These are phyloP conservation scores for Rostratula benghalensis DNA, from an alignment of 2,113 vertebrate genomes.

Conservation along the genomic window DNA sequence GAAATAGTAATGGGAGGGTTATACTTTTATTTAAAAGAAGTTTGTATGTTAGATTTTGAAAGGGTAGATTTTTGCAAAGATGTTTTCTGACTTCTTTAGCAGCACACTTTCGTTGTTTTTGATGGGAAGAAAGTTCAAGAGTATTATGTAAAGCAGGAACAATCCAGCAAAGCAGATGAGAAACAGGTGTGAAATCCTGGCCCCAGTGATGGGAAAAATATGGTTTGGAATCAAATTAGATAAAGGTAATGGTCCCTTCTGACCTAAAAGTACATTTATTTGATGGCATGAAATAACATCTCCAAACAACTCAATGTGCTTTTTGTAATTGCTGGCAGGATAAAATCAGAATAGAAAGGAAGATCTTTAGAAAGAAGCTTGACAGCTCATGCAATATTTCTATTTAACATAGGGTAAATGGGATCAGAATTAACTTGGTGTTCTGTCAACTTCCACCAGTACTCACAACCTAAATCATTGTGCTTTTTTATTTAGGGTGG, in stretches of 20 bases:
- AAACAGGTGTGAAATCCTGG: background rate
- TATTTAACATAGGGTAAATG: background rate
- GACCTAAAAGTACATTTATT: background rate
- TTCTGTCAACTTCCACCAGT: background rate
- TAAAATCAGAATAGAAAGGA: background rate
- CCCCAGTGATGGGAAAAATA: background rate
- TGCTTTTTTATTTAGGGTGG: background rate
- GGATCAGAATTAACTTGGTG: background rate
- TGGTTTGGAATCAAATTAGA: background rate
- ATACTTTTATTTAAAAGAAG: background rate
- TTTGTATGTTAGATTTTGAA: background rate
- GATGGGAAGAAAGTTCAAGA: background rate
- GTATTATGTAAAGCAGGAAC: background rate
- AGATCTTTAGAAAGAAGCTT: background rate
- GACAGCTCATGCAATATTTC: conserved; percentile 1
- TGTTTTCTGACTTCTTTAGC: background rate
- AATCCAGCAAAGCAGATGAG: background rate
- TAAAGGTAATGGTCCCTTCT: background rate
- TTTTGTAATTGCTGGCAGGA: background rate
- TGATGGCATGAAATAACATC: background rate
- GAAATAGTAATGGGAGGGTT: background rate
- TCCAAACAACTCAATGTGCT: background rate
- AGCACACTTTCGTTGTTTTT: background rate
- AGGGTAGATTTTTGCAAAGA: background rate
- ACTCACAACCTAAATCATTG: background rate